Evolutionary conservation across 2,888 invertebrate genomes (phyloP).

Genomic region (Limnephilus lunatus): DNA sequence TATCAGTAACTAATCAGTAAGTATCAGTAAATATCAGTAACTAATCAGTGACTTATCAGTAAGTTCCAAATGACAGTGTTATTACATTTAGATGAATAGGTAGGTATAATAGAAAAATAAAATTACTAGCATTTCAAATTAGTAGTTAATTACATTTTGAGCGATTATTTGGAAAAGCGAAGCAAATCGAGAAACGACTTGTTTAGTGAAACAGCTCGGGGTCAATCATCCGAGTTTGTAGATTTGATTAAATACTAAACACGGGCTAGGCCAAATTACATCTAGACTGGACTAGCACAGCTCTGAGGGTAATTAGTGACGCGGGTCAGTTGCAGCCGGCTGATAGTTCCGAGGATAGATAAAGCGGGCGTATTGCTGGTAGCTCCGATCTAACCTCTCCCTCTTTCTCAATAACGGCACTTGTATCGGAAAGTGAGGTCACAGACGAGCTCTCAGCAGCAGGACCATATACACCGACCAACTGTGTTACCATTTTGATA

Average conservation of each 20-base stretch:
- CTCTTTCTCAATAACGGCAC: neutral
- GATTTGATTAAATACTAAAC: slow-evolving; percentile 9
- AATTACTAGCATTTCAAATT: neutral
- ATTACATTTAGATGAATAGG: neutral
- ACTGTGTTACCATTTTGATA: slow-evolving; percentile 36
- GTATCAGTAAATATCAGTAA: too few species aligned
- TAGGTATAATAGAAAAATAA: neutral
- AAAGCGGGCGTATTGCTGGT: neutral
- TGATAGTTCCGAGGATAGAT: neutral
- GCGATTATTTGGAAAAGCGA: slow-evolving; percentile 35
- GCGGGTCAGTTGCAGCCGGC: slow-evolving; percentile 31
- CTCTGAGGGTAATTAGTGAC: slow-evolving; percentile 23
- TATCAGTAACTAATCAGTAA: too few species aligned
- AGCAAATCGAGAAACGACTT: slow-evolving; percentile 4
- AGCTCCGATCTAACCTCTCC: neutral
- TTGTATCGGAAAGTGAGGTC: neutral
- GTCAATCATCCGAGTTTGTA: slow-evolving; percentile 13
- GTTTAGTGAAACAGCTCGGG: neutral
- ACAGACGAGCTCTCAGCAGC: neutral
- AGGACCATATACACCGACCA: neutral
- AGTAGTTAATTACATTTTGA: neutral
- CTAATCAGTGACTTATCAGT: too few species aligned
- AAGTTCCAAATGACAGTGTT: neutral
- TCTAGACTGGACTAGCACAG: neutral
- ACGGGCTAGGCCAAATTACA: neutral